A percentile compares a stretch with the other conserved stretches of the same genome.
Evolutionary conservation across 2,888 invertebrate species (phyloP).

Genomic region (Drosophila falleni): DNA sequence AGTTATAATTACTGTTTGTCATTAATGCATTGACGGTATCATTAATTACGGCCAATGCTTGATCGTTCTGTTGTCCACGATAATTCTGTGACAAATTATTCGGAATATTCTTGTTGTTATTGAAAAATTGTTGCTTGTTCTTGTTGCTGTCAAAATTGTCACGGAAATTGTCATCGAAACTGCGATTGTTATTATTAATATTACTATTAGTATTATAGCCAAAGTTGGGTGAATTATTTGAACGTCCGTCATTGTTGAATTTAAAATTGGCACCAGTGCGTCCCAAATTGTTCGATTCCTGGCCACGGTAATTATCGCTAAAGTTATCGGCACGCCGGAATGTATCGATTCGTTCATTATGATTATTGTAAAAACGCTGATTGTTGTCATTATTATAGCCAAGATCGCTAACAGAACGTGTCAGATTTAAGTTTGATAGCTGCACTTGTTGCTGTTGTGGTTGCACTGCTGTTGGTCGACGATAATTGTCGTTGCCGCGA

Average conservation of each 20-base stretch:
- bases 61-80: slow-evolving; percentile 33
- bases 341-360: slow-evolving; percentile 45
- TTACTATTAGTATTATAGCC: slow-evolving; percentile 16
- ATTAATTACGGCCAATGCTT: slow-evolving; percentile 19
- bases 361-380: slow-evolving; percentile 38
- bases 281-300: slow-evolving; percentile 21
- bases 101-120: slow-evolving; percentile 16
- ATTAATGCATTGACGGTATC: slow-evolving; percentile 44
- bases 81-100: slow-evolving; percentile 12
- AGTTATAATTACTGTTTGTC: slow-evolving; percentile 6
- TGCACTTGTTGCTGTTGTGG: slow-evolving; percentile 11
- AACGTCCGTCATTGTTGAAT: slow-evolving; percentile 29
- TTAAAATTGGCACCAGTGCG: slow-evolving; percentile 30
- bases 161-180: slow-evolving; percentile 34
- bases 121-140: slow-evolving; percentile 28
- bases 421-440: slow-evolving; percentile 5
- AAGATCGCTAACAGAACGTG: slow-evolving; percentile 36
- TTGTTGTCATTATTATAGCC: slow-evolving; percentile 10
- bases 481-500: slow-evolving; percentile 19
- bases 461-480: slow-evolving; percentile 4
- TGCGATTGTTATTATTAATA: slow-evolving; percentile 8
- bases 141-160: slow-evolving; percentile 19
- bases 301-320: slow-evolving; percentile 41
- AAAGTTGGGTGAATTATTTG: slow-evolving; percentile 26
- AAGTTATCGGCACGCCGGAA: slow-evolving; percentile 44